phyloP scores from a whole-genome alignment of 2,888 invertebrate genomes.

The Drosophila picticornis region DNA sequence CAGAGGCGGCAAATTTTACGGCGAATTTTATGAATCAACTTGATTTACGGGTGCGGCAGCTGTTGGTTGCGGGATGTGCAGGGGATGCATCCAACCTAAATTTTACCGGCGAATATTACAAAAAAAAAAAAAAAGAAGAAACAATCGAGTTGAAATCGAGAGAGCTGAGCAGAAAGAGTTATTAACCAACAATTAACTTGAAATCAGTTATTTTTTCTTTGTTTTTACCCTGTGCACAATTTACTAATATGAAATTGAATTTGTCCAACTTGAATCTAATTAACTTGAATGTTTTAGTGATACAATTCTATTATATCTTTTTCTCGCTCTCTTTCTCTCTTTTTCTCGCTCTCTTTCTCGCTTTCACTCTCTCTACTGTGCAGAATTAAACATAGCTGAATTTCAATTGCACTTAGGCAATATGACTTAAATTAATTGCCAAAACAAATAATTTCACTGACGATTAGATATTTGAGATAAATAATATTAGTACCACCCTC shows the following conservation, averaged over 20 bases:
- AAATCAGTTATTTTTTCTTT: background rate
- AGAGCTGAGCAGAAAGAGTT: slow-evolving; percentile 26
- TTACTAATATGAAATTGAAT: background rate
- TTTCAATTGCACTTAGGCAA: background rate
- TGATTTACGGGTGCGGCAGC: background rate
- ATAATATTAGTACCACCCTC: background rate
- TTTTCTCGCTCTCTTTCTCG: too few species aligned
- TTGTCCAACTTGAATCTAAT: background rate
- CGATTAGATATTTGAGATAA: background rate
- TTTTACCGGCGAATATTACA: slow-evolving; percentile 44
- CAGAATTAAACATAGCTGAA: background rate
- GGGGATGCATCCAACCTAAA: slow-evolving; percentile 35
- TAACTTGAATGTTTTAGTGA: background rate
- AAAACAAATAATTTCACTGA: background rate
- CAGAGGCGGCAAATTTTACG: slow-evolving; percentile 25
- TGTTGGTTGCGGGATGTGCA: background rate
- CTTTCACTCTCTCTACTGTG: background rate
- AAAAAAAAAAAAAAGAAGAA: slow-evolving; percentile 44
- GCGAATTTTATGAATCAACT: slow-evolving; percentile 2
- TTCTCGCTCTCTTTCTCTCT: too few species aligned
- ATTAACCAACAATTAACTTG: background rate
- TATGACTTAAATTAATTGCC: background rate
- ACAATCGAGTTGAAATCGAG: slow-evolving; percentile 43
- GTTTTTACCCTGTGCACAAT: background rate
- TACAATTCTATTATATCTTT: background rate